Conservation (phyloP, 2,797 vertebrate species). For the Prionace glauca region DNA sequence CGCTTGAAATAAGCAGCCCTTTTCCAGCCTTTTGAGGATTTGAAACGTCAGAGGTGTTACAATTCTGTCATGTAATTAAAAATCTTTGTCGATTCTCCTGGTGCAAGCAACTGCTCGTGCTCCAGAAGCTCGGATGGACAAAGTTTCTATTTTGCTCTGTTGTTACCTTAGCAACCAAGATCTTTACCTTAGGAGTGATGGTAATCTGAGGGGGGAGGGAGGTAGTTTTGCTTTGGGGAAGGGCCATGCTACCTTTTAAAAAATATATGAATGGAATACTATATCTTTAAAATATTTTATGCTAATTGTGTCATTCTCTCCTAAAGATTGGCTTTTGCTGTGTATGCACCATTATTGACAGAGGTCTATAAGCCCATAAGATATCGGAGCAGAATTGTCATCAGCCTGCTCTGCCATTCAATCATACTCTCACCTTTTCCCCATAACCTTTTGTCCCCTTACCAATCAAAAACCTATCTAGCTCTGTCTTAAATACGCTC, state of each 20-base stretch:
- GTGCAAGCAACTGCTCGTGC: slow-evolving; percentile 45
- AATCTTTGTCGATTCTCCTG: neutral
- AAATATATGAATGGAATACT: neutral
- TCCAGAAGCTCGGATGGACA: slow-evolving; percentile 57
- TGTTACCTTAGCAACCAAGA: slow-evolving; percentile 80
- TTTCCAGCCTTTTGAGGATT: neutral
- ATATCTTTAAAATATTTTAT: neutral
- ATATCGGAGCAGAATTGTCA: too few relatives aligned
- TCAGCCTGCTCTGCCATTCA: too few relatives aligned
- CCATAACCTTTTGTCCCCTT: too few relatives aligned
- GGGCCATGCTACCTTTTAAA: slow-evolving; percentile 45
- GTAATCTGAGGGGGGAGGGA: slow-evolving; percentile 55
- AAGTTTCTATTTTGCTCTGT: slow-evolving; percentile 54
- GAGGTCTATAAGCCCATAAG: neutral
- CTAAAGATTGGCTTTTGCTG: neutral
- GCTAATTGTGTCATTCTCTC: neutral
- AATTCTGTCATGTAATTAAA: neutral
- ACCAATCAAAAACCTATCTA: too few relatives aligned
- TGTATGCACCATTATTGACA: neutral
- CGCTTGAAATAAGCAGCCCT: neutral
- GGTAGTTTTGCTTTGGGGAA: slow-evolving; percentile 64
- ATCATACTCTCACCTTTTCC: too few relatives aligned
- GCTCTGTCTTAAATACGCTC: too few relatives aligned
- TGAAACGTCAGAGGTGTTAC: neutral
- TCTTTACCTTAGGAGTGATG: slow-evolving; percentile 66